Percentiles rank a stretch among this genome's conserved stretches.
Evolutionary conservation across 2,113 vertebrate species (phyloP).

Genomic region (Phodopus roborovskii): DNA sequence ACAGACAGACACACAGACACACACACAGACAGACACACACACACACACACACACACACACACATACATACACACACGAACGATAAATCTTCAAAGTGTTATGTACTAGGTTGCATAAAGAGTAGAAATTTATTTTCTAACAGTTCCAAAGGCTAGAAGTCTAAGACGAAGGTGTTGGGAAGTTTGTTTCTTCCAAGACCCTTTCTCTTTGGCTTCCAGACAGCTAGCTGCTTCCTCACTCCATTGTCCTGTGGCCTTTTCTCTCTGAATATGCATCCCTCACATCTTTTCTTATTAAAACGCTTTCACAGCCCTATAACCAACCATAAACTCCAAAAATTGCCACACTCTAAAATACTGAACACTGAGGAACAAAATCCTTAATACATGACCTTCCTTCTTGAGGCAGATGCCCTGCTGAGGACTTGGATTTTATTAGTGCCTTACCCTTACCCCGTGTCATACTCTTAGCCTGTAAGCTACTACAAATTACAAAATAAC

Average conservation of each 20-base stretch:
- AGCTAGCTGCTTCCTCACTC: background rate
- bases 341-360: background rate
- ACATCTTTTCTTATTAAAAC: background rate
- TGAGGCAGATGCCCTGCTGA: background rate
- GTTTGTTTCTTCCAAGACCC: background rate
- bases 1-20: no score
- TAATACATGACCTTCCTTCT: background rate
- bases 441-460: background rate
- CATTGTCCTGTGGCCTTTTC: background rate
- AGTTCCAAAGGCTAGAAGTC: background rate
- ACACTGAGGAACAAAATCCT: background rate
- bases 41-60: no score
- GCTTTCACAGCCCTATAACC: background rate
- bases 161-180: background rate
- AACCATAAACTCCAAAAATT: background rate
- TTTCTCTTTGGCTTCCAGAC: background rate
- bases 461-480: background rate
- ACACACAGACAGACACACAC: background rate
- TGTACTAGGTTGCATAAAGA: background rate
- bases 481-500: conserved; percentile 18
- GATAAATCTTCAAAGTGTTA: background rate
- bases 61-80: background rate
- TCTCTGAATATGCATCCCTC: background rate
- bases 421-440: background rate
- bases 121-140: background rate